Conservation (phyloP, 2,797 vertebrate species). For the Betta splendens region DNA sequence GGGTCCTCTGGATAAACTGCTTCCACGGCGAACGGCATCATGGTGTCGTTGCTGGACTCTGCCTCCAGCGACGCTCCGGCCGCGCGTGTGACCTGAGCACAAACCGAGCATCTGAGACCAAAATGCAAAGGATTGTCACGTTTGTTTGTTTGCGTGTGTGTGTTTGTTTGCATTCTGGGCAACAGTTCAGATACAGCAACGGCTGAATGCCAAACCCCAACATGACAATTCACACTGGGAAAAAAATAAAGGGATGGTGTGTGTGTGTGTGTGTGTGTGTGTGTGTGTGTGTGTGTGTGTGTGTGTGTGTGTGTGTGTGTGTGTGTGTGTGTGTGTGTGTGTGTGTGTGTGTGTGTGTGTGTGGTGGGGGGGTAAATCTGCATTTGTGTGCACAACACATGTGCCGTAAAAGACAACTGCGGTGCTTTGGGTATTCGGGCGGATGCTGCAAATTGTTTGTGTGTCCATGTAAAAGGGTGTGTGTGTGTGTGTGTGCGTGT, state of each 20-base stretch:
- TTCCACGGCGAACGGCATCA: slow-evolving; percentile 45
- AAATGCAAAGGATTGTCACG: slow-evolving; percentile 64
- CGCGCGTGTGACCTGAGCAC: slow-evolving; percentile 58
- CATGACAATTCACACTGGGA: slow-evolving; percentile 42
- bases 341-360: no score
- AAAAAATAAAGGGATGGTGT: no score
- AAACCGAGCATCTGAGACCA: slow-evolving; percentile 54
- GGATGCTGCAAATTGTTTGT: slow-evolving; percentile 41
- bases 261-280: no score
- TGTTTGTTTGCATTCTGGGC: slow-evolving; percentile 69
- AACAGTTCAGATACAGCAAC: slow-evolving; percentile 69
- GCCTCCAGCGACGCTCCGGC: slow-evolving; percentile 52
- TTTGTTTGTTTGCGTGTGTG: slow-evolving; percentile 71
- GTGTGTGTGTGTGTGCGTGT: slow-evolving; percentile 35
- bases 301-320: no score
- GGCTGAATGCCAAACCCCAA: slow-evolving; percentile 58
- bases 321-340: no score
- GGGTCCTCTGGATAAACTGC: slow-evolving; percentile 64
- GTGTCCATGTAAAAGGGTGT: slow-evolving; percentile 16
- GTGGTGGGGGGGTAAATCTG: slow-evolving; percentile 44
- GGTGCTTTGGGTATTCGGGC: slow-evolving; percentile 51
- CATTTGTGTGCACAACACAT: slow-evolving; percentile 63
- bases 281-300: no score
- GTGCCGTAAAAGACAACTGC: slow-evolving; percentile 59
- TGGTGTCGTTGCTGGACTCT: slow-evolving; percentile 66